Percentiles rank a stretch among this genome's conserved stretches.
Conservation (phyloP, 2,888 invertebrate genomes). For the Pammene aurita region DNA sequence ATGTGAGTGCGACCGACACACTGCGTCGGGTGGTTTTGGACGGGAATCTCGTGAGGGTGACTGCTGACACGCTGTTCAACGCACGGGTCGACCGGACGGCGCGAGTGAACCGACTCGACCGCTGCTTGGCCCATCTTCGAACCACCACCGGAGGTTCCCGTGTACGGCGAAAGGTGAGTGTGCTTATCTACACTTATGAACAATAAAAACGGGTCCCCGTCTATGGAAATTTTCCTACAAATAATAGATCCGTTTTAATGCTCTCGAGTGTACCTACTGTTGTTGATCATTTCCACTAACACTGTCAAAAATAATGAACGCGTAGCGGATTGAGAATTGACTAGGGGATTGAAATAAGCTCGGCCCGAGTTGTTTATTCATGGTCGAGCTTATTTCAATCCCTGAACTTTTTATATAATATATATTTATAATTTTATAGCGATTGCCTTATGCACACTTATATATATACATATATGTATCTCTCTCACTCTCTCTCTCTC, state of each 20-base stretch:
- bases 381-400: too few species aligned
- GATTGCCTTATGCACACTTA: too few species aligned
- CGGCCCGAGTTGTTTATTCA: too few species aligned
- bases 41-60: not conserved
- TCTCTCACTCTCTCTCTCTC: too few species aligned
- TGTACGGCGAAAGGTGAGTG: not conserved
- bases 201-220: not conserved
- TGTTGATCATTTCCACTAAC: not conserved
- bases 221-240: not conserved
- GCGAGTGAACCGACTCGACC: not conserved
- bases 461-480: too few species aligned
- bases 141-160: not conserved
- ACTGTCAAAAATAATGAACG: slow-evolving; percentile 1
- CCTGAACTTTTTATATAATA: too few species aligned
- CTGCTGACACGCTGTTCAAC: not conserved
- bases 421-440: too few species aligned
- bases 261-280: slow-evolving; percentile 1
- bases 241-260: not conserved
- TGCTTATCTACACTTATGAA: not conserved
- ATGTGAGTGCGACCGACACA: not conserved
- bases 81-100: not conserved
- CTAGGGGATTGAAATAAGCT: not conserved
- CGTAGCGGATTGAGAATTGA: slow-evolving; percentile 1
- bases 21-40: not conserved
- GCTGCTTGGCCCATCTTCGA: not conserved